Evolutionary conservation across 2,888 invertebrate genomes (phyloP), one percentile per base, ranked within the genome.

Genomic region (Entomobrya proxima): DNA sequence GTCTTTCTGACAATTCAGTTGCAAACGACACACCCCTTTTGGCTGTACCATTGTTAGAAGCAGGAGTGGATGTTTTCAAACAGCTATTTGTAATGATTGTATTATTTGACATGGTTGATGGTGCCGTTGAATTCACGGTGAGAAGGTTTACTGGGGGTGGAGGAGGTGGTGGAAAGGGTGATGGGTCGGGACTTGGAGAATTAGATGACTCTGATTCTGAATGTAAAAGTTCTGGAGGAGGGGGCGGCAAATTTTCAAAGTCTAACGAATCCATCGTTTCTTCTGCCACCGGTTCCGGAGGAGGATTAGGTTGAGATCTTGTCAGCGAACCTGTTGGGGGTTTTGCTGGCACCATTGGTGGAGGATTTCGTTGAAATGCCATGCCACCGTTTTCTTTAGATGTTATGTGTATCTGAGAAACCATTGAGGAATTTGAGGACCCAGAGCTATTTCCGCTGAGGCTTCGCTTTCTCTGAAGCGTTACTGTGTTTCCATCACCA

Each of bases 101-200:
- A 58, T 55, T 81, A 37, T 55, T 81, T 21, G 88, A 40, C 44
- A 21, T 81, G 78, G n/a, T 55, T 6, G 88, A 87, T 84, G 95
- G 95, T 0, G 96, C 96, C 37, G 79, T 74, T 75, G 80, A 77
- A 40, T 24, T 64, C 69, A 69, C 27, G 44, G 47, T 21, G 74
- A 69, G 15, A 69, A 27, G 69, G 89, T 89, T 77, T 52, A 86
- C 77, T 37, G 87, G 86, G 11, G 86, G 87, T 37, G 88, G 89
- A 15, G 89, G 88, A 64, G 95, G 95, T 0, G 96, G 96, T 0
- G 96, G 96, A 18, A 96, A 96, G 0, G 96, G 96, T 9, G 85
- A 50, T 35, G 82, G 84, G 61, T 78, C 85, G 78, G 81, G 77
- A 52, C 47, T 79, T 24, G 83, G 87, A 47, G 86, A 89, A 82